A percentile compares a stretch with the other conserved stretches of the same genome.
These are phyloP conservation scores for Crocodylus rhombifer DNA, from an alignment of 2,797 vertebrate genomes.

Conservation along the genomic window DNA sequence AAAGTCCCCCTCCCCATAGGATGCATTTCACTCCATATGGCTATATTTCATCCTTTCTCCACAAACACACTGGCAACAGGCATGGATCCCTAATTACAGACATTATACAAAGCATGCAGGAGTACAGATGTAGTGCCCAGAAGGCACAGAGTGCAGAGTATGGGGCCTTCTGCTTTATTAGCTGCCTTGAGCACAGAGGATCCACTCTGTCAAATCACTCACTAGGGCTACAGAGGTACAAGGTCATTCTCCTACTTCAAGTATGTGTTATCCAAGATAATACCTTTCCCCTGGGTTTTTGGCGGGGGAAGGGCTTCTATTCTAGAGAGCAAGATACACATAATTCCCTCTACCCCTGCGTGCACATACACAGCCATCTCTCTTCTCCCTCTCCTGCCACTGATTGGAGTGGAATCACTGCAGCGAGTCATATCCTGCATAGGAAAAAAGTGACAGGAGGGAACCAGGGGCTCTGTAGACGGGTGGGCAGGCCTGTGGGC, in stretches of 20 bases:
- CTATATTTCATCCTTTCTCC: background rate
- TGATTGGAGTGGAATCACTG: accelerated
- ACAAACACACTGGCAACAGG: background rate
- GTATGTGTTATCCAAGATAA: no score
- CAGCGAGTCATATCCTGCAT: background rate
- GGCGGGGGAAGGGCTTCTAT: no score
- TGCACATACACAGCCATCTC: background rate
- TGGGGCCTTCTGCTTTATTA: background rate
- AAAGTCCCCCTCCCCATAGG: background rate
- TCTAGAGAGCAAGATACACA: background rate
- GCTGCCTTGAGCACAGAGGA: background rate
- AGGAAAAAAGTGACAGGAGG: background rate
- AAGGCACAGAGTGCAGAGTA: background rate
- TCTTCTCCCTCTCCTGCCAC: background rate
- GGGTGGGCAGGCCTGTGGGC: background rate
- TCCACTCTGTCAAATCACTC: background rate
- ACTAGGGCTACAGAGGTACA: background rate
- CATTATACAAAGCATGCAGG: background rate
- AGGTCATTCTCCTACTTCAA: no score
- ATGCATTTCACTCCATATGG: background rate
- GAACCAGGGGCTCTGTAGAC: background rate
- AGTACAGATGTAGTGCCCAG: no score
- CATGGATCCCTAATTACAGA: background rate
- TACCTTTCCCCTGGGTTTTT: no score
- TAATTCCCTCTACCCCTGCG: no score